Conservation (phyloP, 2,797 vertebrate species). For the Chelidonichthys spinosus region DNA sequence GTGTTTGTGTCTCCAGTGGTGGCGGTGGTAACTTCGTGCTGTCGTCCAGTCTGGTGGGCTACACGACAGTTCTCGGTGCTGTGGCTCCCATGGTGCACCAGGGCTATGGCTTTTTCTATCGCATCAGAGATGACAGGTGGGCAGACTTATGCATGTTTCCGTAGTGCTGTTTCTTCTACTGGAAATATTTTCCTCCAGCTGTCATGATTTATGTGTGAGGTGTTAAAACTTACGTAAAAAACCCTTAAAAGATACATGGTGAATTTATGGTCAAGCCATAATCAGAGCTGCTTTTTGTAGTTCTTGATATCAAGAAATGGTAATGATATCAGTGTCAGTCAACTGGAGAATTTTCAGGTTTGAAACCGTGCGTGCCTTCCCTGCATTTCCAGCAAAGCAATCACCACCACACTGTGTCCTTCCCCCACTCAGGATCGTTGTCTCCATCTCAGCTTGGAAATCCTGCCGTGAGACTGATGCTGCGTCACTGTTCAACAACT, state of each 20-base stretch:
- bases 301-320: background rate
- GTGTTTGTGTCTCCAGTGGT: constrained; percentile 85
- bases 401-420: background rate
- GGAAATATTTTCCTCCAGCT: background rate
- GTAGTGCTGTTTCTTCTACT: background rate
- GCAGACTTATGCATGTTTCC: background rate
- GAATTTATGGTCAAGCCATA: background rate
- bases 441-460: constrained; percentile 89
- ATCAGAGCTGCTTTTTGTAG: background rate
- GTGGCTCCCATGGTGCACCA: constrained; percentile 91
- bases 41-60: constrained; percentile 94
- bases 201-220: background rate
- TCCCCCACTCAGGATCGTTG: constrained; percentile 83
- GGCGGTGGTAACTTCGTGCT: constrained; percentile 96
- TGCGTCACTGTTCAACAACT: constrained; percentile 82
- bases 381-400: background rate
- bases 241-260: background rate
- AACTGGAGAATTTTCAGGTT: background rate
- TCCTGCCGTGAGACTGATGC: constrained; percentile 90
- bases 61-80: constrained; percentile 87
- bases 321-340: background rate
- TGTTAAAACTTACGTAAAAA: background rate
- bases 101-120: constrained; percentile 96
- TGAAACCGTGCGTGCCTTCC: background rate
- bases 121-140: constrained; percentile 95